Percentiles rank a stretch among this genome's conserved stretches.
Conservation (phyloP, 2,797 vertebrate genomes). For the Sciurus carolinensis region DNA sequence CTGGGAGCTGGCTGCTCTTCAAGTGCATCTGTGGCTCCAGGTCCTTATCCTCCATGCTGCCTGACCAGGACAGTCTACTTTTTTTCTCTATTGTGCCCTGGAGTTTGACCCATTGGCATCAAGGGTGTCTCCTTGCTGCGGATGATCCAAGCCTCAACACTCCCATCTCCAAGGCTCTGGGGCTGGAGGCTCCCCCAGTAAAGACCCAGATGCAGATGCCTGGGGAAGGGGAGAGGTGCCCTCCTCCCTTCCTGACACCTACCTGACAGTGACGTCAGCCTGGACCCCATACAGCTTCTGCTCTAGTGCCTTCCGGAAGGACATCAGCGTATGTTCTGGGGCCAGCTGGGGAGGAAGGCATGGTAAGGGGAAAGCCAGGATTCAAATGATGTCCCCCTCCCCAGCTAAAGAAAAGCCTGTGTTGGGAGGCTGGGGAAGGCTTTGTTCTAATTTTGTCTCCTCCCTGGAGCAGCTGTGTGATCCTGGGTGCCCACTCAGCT, state of each 20-base stretch:
- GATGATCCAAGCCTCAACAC: neutral
- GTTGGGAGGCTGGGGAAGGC: neutral
- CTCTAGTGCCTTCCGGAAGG: slow-evolving; percentile 96
- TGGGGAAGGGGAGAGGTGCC: fast-evolving
- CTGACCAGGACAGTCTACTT: neutral
- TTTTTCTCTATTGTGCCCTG: neutral
- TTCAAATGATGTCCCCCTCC: neutral
- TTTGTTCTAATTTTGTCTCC: neutral
- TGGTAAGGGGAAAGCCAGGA: neutral
- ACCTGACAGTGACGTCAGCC: slow-evolving; percentile 96
- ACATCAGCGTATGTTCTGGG: slow-evolving; percentile 97
- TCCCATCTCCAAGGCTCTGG: neutral
- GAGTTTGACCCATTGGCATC: neutral
- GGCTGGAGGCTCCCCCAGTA: neutral
- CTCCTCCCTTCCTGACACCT: neutral
- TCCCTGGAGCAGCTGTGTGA: neutral
- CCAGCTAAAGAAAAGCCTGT: neutral
- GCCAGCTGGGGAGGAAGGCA: slow-evolving; percentile 90
- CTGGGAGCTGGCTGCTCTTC: neutral
- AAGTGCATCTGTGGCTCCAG: neutral
- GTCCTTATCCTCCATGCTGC: neutral
- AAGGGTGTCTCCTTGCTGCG: neutral
- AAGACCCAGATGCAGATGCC: neutral
- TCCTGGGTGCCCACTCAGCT: neutral
- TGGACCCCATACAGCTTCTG: slow-evolving; percentile 93